A percentile compares a stretch with the other conserved stretches of the same genome.
These are phyloP conservation scores for Campylorhamphus procurvoides DNA, from an alignment of 2,113 vertebrate species.

Conservation along the genomic window DNA sequence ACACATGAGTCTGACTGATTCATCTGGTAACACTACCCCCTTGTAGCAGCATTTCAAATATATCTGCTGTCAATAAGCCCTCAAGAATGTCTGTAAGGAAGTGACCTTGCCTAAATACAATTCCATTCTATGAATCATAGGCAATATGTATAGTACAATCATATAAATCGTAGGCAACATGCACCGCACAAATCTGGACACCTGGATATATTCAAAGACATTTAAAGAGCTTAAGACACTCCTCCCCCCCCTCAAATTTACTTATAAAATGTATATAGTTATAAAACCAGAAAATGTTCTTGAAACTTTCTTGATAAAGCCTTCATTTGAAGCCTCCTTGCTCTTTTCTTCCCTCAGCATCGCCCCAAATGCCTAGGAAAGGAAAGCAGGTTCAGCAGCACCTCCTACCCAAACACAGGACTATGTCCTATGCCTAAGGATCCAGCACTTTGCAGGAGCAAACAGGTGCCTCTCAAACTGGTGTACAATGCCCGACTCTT, in stretches of 20 bases:
- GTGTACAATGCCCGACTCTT: accelerated
- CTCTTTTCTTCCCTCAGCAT: not conserved
- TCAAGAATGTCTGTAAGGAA: not conserved
- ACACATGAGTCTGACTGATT: not conserved
- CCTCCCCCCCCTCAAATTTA: too few relatives aligned
- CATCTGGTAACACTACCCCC: not conserved
- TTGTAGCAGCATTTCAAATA: not conserved
- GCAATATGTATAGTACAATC: not conserved
- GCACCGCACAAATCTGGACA: not conserved
- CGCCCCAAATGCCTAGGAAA: not conserved
- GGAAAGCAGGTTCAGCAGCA: not conserved
- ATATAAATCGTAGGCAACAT: not conserved
- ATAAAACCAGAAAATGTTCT: not conserved
- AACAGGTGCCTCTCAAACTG: not conserved
- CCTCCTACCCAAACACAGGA: not conserved
- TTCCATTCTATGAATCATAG: not conserved
- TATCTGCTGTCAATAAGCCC: not conserved
- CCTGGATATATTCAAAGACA: not conserved
- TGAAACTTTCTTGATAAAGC: not conserved
- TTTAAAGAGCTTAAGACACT: not conserved
- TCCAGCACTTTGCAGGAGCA: not conserved
- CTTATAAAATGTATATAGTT: not conserved
- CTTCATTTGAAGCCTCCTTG: not conserved
- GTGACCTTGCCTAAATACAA: not conserved
- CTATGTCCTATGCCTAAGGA: not conserved